Conservation (phyloP, 53 echinoderm and acorn worm species). For the Luidia sarsii region DNA sequence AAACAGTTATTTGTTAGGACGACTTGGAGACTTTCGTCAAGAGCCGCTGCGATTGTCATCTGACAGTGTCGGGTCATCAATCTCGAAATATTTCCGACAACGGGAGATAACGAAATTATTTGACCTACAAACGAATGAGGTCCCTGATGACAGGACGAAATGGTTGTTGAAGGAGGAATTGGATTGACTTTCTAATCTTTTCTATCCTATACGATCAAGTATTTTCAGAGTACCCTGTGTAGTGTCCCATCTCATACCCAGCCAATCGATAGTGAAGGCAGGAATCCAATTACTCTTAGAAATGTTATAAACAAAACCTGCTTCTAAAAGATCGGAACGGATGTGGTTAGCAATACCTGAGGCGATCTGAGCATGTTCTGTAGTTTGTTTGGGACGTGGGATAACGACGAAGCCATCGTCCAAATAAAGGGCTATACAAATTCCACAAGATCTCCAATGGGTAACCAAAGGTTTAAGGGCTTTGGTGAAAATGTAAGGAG, state of each 20-base stretch:
- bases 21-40: constrained; percentile 13
- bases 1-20: background rate
- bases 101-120: constrained; percentile 26
- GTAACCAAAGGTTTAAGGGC: constrained; percentile 11
- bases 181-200: background rate
- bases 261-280: background rate
- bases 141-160: background rate
- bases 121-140: constrained; percentile 25
- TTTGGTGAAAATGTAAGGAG: constrained; percentile 32
- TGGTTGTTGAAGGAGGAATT: background rate
- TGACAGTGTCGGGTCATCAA: constrained; percentile 33
- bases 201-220: background rate
- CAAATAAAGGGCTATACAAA: constrained; percentile 7
- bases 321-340: constrained; percentile 1
- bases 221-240: background rate
- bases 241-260: constrained; percentile 29
- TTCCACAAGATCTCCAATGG: constrained; percentile 30
- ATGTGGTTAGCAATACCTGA: background rate
- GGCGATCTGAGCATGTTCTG: background rate
- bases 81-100: constrained; percentile 20
- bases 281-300: constrained; percentile 6
- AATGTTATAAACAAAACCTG: constrained; percentile 30
- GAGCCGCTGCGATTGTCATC: background rate
- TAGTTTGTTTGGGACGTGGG: background rate
- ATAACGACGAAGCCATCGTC: constrained; percentile 22